Evolutionary conservation across 1,140 invertebrate species (phyloP), one percentile per base, ranked within the genome.

Genomic region (Caenorhabditis latens): DNA sequence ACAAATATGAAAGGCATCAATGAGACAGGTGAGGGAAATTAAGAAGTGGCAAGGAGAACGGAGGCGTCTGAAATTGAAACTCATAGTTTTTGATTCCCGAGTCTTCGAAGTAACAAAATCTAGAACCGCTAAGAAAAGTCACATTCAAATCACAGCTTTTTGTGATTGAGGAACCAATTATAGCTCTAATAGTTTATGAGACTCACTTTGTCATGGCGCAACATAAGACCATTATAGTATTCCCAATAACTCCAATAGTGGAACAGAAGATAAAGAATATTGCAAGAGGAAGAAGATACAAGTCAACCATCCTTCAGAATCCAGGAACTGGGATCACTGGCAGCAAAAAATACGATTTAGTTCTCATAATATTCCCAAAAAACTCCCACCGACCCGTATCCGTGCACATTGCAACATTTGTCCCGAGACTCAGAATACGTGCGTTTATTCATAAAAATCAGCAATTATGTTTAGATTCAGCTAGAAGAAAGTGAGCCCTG

Each of bases 181-280:
- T 32, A 32, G 32, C 32, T 32, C 32, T 32, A 32, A 1, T 32
- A 32, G 32, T 32, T 32, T 32, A 32, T 32, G 32, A 32, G 32
- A 32, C 32, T 85, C 24, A 85, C 84, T 85, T 85, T 16, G 63
- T 75, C 4, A 32, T 57, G 5, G 14, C 14, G n/a, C 48, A 71
- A n/a, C 48, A 65, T n/a, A 79, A 19, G 16, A 85, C 21, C 63
- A 85, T 71, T 6, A 85, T 55, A 32, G 50, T 11, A 32, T 85
- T 85, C 40, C 84, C 84, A 55, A 67, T 79, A 2, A 85, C 48
- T 40, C 84, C 84, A 21, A 85, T 85, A 14, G 67, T 75, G 3
- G 84, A 85, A 57, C 84, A 85, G n/a, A 75, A 71, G n/a, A 65
- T 21, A 46, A 85, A 85, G 53, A 85, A 85, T 9, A 85, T 53